Conservation (phyloP, 1,140 invertebrate genomes). For the Drosophila quadrilineata region DNA sequence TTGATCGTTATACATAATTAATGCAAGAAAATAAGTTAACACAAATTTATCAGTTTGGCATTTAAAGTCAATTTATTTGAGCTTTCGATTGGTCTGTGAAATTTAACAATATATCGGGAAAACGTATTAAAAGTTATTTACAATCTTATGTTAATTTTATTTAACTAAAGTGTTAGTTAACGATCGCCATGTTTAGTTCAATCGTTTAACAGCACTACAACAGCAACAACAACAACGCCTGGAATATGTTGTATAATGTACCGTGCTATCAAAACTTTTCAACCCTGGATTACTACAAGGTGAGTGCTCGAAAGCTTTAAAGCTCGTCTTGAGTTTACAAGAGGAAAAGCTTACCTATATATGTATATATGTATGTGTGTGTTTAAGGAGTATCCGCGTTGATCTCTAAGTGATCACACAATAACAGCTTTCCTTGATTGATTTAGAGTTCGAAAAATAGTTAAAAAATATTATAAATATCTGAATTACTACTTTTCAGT, state of each 20-base stretch:
- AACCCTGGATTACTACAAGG: constrained; percentile 81
- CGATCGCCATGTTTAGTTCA: constrained; percentile 3
- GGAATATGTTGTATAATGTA: constrained; percentile 81
- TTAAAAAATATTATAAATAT: no score
- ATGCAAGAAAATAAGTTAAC: constrained; percentile 5
- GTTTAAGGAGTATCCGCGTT: no score
- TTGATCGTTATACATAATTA: no score
- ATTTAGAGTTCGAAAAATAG: no score
- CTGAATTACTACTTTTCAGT: no score
- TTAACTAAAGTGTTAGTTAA: constrained; percentile 5
- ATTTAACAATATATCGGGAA: no score
- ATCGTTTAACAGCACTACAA: constrained; percentile 11
- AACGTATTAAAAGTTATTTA: no score
- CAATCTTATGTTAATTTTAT: background rate
- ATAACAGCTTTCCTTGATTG: no score
- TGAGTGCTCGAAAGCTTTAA: constrained; percentile 23
- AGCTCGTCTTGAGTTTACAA: background rate
- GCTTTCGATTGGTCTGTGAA: constrained; percentile 6
- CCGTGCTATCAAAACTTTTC: constrained; percentile 80
- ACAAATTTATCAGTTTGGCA: background rate
- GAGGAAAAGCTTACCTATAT: no score
- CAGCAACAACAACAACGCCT: constrained; percentile 48
- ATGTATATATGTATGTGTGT: no score
- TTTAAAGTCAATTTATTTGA: background rate
- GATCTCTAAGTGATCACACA: no score